A percentile compares a stretch with the other conserved stretches of the same genome.
Evolutionary conservation across 2,888 invertebrate species (phyloP).

Genomic region (Eupithecia pulchellata): DNA sequence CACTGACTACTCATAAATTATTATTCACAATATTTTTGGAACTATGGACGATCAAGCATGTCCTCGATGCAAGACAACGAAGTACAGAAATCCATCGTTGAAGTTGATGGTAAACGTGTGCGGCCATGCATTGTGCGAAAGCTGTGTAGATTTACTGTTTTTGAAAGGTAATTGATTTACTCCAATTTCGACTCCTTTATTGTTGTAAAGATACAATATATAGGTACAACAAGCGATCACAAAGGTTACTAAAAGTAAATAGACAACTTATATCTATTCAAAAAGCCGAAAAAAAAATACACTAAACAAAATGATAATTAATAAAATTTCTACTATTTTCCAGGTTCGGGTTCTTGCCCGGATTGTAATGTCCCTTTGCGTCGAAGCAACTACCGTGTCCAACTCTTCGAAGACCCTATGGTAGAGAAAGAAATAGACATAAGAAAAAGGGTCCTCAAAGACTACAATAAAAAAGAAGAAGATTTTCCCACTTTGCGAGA

Average conservation of each 20-base stretch:
- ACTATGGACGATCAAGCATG: conserved; percentile 94
- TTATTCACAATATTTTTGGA: conserved; percentile 5
- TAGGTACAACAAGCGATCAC: not conserved
- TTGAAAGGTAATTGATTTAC: conserved; percentile 90
- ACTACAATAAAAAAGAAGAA: conserved; percentile 97
- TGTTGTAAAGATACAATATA: too few species aligned
- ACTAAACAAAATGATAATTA: not conserved
- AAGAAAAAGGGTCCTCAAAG: conserved; percentile 93
- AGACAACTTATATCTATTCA: not conserved
- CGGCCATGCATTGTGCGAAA: conserved; percentile 98
- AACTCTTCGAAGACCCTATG: conserved; percentile 97
- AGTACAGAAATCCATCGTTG: conserved; percentile 97
- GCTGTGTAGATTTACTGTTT: conserved; percentile 98
- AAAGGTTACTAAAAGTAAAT: not conserved
- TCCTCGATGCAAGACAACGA: conserved; percentile 98
- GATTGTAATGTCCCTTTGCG: conserved; percentile 96
- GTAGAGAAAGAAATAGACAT: conserved; percentile 99
- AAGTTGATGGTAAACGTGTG: conserved; percentile 99
- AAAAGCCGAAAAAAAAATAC: not conserved
- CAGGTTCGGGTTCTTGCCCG: conserved; percentile 97
- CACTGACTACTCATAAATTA: not conserved
- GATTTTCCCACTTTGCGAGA: conserved; percentile 94
- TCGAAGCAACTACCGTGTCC: conserved; percentile 95
- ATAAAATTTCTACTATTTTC: not conserved
- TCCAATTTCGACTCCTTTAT: too few species aligned